phyloP scores from a whole-genome alignment of 2,888 invertebrate species.

The Criorhina ranunculi region DNA sequence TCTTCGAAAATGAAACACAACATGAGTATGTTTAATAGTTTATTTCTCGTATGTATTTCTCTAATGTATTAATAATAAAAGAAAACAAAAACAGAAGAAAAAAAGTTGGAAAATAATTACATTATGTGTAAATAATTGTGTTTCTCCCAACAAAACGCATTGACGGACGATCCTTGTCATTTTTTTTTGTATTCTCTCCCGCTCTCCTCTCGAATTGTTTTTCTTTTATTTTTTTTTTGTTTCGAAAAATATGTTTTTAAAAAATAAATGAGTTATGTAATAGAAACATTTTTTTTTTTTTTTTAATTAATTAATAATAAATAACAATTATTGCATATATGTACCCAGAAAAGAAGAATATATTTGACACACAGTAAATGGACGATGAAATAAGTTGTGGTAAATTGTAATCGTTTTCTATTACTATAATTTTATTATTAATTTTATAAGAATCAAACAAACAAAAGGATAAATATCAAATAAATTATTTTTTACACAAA shows the following conservation, averaged over 20 bases:
- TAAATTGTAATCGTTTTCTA: constrained; percentile 70
- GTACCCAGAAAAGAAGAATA: constrained; percentile 29
- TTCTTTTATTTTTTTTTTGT: constrained; percentile 37
- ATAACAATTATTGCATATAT: constrained; percentile 22
- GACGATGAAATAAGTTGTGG: constrained; percentile 59
- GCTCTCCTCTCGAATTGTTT: constrained; percentile 57
- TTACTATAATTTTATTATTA: constrained; percentile 74
- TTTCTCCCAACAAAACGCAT: constrained; percentile 10
- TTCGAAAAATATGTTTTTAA: constrained; percentile 7
- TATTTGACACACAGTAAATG: constrained; percentile 32
- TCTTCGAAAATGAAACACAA: constrained; percentile 31
- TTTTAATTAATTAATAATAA: no score
- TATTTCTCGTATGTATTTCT: constrained; percentile 34
- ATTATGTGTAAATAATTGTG: constrained; percentile 31
- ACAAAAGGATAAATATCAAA: constrained; percentile 71
- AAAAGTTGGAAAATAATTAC: constrained; percentile 25
- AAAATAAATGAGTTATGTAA: constrained; percentile 17
- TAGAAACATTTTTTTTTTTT: constrained; percentile 19
- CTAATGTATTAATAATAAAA: constrained; percentile 34
- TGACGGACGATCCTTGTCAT: constrained; percentile 46
- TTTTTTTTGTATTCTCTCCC: constrained; percentile 33
- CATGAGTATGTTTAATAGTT: constrained; percentile 35
- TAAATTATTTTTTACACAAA: constrained; percentile 79
- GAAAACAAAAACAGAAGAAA: no score
- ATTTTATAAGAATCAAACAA: constrained; percentile 74